Conservation (phyloP, 1,140 invertebrate species). For the Physella acuta region DNA sequence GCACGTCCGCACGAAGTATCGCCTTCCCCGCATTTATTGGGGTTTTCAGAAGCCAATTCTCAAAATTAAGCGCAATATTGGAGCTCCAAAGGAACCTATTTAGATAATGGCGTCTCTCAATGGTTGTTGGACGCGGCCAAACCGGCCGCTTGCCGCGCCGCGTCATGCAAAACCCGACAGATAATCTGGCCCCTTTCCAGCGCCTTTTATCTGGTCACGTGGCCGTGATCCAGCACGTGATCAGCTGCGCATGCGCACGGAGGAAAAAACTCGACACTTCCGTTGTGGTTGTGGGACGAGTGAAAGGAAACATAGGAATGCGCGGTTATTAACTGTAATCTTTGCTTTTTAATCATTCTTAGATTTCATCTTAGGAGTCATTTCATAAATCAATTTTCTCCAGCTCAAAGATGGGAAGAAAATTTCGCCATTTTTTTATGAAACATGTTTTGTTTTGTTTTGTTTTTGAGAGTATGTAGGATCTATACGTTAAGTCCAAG, state of each 20-base stretch:
- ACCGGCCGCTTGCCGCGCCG: constrained; percentile 3
- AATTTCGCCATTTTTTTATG: too few species aligned
- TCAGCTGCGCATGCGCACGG: constrained; percentile 15
- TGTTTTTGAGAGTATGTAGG: too few species aligned
- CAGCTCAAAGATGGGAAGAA: too few species aligned
- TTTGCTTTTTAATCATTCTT: not conserved
- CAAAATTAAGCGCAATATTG: constrained; percentile 17
- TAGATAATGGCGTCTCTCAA: constrained; percentile 17
- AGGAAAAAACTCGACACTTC: constrained; percentile 18
- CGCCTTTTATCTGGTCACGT: constrained; percentile 20
- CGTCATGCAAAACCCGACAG: constrained; percentile 20
- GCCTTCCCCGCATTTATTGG: not conserved
- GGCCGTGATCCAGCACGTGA: constrained; percentile 16
- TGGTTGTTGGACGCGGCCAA: constrained; percentile 7
- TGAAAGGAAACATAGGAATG: not conserved
- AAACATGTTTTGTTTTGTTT: too few species aligned
- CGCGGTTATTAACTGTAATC: constrained; percentile 4
- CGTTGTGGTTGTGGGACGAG: not conserved
- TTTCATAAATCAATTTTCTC: too few species aligned
- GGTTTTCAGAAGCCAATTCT: constrained; percentile 18
- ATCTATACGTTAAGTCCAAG: too few species aligned
- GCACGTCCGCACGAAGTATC: not conserved
- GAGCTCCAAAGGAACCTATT: constrained; percentile 19
- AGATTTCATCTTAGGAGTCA: too few species aligned
- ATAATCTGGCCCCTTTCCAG: constrained; percentile 6